Conservation (phyloP, 2,888 invertebrate species). For the Caenorhabditis panamensis region DNA sequence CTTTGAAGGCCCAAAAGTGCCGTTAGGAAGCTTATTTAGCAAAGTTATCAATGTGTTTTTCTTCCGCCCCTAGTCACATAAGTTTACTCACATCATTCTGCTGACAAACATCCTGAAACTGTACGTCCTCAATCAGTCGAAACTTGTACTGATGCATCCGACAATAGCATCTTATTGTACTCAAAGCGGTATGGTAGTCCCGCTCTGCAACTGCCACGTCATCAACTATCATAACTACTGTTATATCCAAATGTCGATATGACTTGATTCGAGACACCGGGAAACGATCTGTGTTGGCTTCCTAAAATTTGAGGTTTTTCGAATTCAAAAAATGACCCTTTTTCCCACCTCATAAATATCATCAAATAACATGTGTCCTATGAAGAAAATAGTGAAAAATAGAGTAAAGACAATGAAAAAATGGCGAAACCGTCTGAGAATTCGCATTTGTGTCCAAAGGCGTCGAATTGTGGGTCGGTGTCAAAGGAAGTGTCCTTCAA, state of each 20-base stretch:
- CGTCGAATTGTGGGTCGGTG: not conserved
- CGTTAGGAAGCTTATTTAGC: too few relatives aligned
- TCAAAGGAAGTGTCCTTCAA: too few relatives aligned
- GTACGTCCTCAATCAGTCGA: constrained; percentile 38
- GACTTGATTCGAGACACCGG: not conserved
- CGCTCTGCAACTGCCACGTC: constrained; percentile 10
- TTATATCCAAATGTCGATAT: constrained; percentile 23
- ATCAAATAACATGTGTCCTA: not conserved
- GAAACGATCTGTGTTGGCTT: not conserved
- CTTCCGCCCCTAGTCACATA: not conserved
- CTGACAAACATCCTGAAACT: constrained; percentile 35
- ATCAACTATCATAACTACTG: constrained; percentile 23
- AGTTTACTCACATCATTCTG: constrained; percentile 56
- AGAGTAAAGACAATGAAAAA: not conserved
- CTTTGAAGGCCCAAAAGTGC: too few relatives aligned
- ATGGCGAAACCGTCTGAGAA: not conserved
- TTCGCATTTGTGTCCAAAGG: not conserved
- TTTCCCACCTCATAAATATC: not conserved
- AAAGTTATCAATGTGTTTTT: constrained; percentile 4
- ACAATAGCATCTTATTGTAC: constrained; percentile 57
- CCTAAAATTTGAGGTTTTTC: too few relatives aligned
- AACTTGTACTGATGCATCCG: constrained; percentile 52
- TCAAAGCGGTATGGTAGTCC: constrained; percentile 51
- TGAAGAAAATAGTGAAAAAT: not conserved
- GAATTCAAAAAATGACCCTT: too few relatives aligned